phyloP scores from a whole-genome alignment of 30 jellyfish, hydroid and myxozoan genomes.

The Mastigias papua region DNA sequence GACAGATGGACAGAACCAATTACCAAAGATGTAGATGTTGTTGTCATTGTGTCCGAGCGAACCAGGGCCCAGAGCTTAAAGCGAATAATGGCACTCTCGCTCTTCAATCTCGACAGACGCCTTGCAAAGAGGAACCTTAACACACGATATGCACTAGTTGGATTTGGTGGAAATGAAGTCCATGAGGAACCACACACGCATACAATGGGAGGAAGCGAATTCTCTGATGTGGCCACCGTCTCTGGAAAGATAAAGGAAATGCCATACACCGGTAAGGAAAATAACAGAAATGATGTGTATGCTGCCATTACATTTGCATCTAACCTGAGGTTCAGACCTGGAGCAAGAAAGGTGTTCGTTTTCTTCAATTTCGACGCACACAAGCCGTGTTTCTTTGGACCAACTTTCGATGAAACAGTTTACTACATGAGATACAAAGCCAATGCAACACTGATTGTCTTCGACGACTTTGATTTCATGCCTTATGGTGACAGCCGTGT shows the following conservation, averaged over 20 bases:
- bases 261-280: constrained; percentile 84
- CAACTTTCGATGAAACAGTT: constrained; percentile 81
- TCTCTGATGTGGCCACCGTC: constrained; percentile 53
- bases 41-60: constrained; percentile 85
- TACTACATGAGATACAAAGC: constrained; percentile 72
- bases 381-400: constrained; percentile 80
- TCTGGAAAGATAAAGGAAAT: constrained; percentile 74
- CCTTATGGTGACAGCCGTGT: constrained; percentile 70
- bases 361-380: constrained; percentile 75
- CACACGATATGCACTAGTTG: constrained; percentile 91
- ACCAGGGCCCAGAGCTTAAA: constrained; percentile 56
- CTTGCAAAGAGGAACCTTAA: constrained; percentile 62
- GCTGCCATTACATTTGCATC: constrained; percentile 88
- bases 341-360: constrained; percentile 86
- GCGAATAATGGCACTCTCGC: constrained; percentile 47
- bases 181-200: constrained; percentile 89
- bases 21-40: constrained; percentile 86
- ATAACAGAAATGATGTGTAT: constrained; percentile 78
- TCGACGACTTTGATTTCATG: constrained; percentile 80
- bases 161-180: constrained; percentile 94
- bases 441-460: constrained; percentile 86
- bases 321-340: constrained; percentile 89
- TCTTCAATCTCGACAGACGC: constrained; percentile 43
- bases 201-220: constrained; percentile 76
- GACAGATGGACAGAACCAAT: constrained; percentile 82